Evolutionary conservation across 2,113 vertebrate genomes (phyloP), one percentile per base, ranked within the genome.

Genomic region (Riparia riparia): DNA sequence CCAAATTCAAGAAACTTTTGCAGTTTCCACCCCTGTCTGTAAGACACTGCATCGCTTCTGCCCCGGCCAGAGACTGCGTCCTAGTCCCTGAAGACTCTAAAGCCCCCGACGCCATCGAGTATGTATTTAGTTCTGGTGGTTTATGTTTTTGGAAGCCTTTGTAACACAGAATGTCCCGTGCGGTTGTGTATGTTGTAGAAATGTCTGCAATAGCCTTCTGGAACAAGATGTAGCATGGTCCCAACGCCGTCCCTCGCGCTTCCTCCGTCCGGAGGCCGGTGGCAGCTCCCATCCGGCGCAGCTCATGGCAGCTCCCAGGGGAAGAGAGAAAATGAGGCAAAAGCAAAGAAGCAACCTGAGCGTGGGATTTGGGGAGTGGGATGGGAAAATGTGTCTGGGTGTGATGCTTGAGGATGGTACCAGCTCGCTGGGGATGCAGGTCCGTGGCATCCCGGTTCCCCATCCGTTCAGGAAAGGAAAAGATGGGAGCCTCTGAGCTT

Each of bases 11-110:
- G 97, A 98, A 86, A 98, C 98, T 98, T 98, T 98, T 98, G 98
- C 93, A 91, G 94, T 86, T 96, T 97, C 89, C 96, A 96, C 96
- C 97, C 98, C 98, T 98, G 99, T 99, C 98, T 99, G 98, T 99
- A 99, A 99, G 98, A 99, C 98, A 89, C 98, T 94, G 96, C 98
- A 81, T 98, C 94, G 97, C 98, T 92, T 81, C 92, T 88, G 88
- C 94, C 96, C 93, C 94, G 88, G 91, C 91, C 98, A 88, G 97
- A 97, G 98, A 98, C 98, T 98, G 97, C 97, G 50, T 89, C 97
- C 98, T 98, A 99, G 99, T 99, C 99, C 98, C 98, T 97, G 71
- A 98, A 99, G 99, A 99, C 99, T 99, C 98, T 99, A 98, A 98
- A 98, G 82, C 94, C 78, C 87, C 73, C 21, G 12, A 98, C 29